Conservation (phyloP, 1,140 invertebrate genomes). For the Delia radicum region DNA sequence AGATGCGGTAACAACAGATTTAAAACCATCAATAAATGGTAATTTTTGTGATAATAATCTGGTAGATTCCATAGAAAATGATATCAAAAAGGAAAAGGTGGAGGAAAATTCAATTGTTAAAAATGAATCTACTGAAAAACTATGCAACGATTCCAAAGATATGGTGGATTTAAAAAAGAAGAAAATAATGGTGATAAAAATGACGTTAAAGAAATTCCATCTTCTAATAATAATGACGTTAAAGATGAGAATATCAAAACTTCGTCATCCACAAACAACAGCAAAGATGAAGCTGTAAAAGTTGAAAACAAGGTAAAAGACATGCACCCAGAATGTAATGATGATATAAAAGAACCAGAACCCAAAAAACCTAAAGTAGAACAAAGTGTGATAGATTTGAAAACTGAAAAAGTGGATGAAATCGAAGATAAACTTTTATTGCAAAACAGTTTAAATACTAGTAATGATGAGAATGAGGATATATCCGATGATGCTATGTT, state of each 20-base stretch:
- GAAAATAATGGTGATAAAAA: too few relatives aligned
- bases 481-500: slow-evolving; percentile 70
- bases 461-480: slow-evolving; percentile 56
- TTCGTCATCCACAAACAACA: background rate
- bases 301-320: background rate
- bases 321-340: too few relatives aligned
- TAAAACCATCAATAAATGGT: background rate
- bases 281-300: background rate
- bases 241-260: background rate
- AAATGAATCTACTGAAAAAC: background rate
- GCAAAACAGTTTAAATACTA: background rate
- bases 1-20: background rate
- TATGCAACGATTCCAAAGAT: background rate
- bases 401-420: slow-evolving; percentile 14
- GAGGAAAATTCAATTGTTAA: background rate
- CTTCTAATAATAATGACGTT: background rate
- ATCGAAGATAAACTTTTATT: background rate
- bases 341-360: background rate
- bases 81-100: background rate
- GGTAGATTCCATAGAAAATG: background rate
- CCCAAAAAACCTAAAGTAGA: background rate
- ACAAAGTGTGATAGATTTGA: background rate
- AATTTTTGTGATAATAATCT: background rate
- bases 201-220: too few relatives aligned
- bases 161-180: background rate